Percentiles rank a stretch among this genome's conserved stretches.
These are phyloP conservation scores for Mallateleia sp. DNA, from an alignment of 2,888 invertebrate genomes.

Conservation along the genomic window DNA sequence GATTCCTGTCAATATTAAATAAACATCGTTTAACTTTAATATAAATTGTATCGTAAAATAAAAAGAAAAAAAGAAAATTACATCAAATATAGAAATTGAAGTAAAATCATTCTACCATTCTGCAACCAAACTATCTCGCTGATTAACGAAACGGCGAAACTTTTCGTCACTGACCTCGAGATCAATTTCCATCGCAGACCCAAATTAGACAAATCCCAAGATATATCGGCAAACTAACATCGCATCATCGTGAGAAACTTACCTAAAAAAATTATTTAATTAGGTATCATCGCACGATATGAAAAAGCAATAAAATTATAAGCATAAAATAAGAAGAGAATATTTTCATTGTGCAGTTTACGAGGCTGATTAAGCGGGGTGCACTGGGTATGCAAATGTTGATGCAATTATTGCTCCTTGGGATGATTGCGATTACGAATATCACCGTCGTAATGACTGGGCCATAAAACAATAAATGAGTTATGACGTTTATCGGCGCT, in stretches of 20 bases:
- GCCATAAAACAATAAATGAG: slow-evolving; percentile 53
- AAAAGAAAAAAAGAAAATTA: too few relatives aligned
- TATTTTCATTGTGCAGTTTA: neutral
- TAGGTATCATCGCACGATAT: neutral
- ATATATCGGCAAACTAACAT: neutral
- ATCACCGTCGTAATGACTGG: slow-evolving; percentile 17
- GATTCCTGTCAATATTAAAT: too few relatives aligned
- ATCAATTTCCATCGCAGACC: slow-evolving; percentile 18
- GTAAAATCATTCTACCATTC: too few relatives aligned
- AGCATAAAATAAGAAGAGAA: neutral
- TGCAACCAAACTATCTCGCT: too few relatives aligned
- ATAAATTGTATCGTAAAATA: too few relatives aligned
- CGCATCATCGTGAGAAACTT: slow-evolving; percentile 10
- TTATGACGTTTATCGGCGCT: slow-evolving; percentile 45
- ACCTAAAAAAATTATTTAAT: slow-evolving; percentile 3
- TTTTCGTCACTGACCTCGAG: slow-evolving; percentile 20
- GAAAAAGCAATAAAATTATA: neutral
- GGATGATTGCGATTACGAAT: slow-evolving; percentile 22
- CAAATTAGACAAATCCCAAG: neutral
- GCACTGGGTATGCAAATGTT: slow-evolving; percentile 20
- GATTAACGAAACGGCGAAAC: too few relatives aligned
- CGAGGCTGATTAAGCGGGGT: slow-evolving; percentile 6
- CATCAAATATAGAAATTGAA: too few relatives aligned
- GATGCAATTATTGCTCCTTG: slow-evolving; percentile 20
- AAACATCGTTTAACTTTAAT: too few relatives aligned